Evolutionary conservation across 2,888 invertebrate genomes (phyloP).

Genomic region (Phyllotreta cruciferae): DNA sequence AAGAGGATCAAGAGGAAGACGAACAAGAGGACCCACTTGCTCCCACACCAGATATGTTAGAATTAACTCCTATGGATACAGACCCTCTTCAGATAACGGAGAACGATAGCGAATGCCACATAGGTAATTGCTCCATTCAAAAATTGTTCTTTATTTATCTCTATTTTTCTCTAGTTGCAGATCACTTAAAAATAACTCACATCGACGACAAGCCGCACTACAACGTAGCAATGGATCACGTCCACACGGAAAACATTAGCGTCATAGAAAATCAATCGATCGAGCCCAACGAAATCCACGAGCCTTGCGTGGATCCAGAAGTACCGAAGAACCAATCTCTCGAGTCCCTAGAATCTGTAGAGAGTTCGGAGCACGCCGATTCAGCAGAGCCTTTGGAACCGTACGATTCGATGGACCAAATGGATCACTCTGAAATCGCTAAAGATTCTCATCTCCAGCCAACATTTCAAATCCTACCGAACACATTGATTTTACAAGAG

Average conservation of each 20-base stretch:
- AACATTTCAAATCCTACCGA: slow-evolving; percentile 54
- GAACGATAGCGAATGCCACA: slow-evolving; percentile 32
- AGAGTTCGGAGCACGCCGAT: slow-evolving; percentile 13
- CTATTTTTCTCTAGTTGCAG: slow-evolving; percentile 16
- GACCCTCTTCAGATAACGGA: slow-evolving; percentile 41
- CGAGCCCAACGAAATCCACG: slow-evolving; percentile 24
- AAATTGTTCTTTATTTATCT: background rate
- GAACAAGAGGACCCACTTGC: slow-evolving; percentile 45
- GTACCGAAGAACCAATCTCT: slow-evolving; percentile 3
- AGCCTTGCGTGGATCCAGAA: slow-evolving; percentile 19
- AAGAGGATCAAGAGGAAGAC: slow-evolving; percentile 39
- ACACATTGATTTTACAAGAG: slow-evolving; percentile 58
- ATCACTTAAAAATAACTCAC: slow-evolving; percentile 25
- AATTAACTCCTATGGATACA: slow-evolving; percentile 39
- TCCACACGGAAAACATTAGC: slow-evolving; percentile 27
- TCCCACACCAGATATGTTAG: slow-evolving; percentile 44
- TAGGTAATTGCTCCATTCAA: slow-evolving; percentile 6
- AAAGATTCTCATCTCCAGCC: slow-evolving; percentile 34
- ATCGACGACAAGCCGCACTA: slow-evolving; percentile 34
- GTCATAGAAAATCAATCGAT: slow-evolving; percentile 23
- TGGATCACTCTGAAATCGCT: background rate
- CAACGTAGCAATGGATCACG: slow-evolving; percentile 27
- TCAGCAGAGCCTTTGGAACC: slow-evolving; percentile 15
- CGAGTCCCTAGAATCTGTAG: slow-evolving; percentile 4
- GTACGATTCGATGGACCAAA: background rate